These are phyloP conservation scores for Tympanuchus pallidicinctus DNA, from an alignment of 2,113 vertebrate genomes.

Conservation along the genomic window DNA sequence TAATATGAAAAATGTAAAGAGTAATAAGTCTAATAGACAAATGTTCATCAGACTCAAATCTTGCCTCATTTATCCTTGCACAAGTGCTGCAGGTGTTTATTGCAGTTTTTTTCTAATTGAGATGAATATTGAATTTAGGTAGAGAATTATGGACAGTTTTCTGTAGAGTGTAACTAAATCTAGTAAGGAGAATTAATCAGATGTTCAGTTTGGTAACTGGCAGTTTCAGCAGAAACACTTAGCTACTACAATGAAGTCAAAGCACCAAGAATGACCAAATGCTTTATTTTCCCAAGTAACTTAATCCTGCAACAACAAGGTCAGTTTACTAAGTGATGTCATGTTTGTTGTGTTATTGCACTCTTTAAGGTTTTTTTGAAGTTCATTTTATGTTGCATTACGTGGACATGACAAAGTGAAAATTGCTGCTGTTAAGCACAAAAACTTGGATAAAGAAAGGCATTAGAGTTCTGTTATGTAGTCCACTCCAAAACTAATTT, in stretches of 20 bases:
- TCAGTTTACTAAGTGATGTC: neutral
- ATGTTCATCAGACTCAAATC: neutral
- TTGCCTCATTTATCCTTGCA: neutral
- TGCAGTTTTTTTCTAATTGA: neutral
- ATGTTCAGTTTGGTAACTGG: neutral
- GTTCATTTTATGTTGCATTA: neutral
- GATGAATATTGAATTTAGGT: constrained; percentile 38
- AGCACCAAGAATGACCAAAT: neutral
- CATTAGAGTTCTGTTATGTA: neutral
- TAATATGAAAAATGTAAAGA: neutral
- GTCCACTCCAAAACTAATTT: neutral
- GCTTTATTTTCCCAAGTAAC: neutral
- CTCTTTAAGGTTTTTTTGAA: neutral
- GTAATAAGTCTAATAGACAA: neutral
- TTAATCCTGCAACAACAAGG: neutral
- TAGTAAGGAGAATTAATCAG: constrained; percentile 28
- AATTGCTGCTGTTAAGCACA: neutral
- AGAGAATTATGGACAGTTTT: neutral
- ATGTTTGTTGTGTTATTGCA: neutral
- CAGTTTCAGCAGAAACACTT: neutral
- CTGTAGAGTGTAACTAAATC: neutral
- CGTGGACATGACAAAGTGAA: fast-evolving
- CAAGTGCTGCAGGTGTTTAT: constrained; percentile 2
- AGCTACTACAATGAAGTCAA: neutral
- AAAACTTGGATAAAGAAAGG: neutral